Conservation (phyloP, 2,797 vertebrate genomes). For the Gambusia yucatana region DNA sequence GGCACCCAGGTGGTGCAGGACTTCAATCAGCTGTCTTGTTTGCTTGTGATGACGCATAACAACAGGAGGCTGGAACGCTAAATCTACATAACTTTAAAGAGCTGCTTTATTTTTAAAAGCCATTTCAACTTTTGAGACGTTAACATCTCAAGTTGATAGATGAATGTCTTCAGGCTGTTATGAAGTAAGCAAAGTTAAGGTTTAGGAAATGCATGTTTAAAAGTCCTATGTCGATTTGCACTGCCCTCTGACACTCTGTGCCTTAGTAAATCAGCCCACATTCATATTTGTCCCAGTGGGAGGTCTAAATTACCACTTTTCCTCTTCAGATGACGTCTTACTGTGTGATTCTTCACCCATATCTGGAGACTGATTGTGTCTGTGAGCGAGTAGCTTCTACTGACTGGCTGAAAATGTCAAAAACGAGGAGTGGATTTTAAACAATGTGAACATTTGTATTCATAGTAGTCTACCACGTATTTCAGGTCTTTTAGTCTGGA, state of each 20-base stretch:
- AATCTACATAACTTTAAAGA: not conserved
- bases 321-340: conserved; percentile 19
- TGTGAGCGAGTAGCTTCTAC: conserved; percentile 8
- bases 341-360: conserved; percentile 5
- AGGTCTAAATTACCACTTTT: conserved; percentile 30
- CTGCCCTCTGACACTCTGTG: not conserved
- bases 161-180: not conserved
- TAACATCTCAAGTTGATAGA: not conserved
- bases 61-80: not conserved
- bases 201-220: not conserved
- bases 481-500: conserved; percentile 17
- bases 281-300: conserved; percentile 7
- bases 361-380: conserved; percentile 18
- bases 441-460: conserved; percentile 44
- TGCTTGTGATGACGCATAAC: not conserved
- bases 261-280: conserved; percentile 10
- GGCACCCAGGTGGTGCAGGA: not conserved
- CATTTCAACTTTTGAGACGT: not conserved
- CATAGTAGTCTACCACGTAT: conserved; percentile 13
- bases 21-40: not conserved
- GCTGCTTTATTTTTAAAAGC: not conserved
- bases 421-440: conserved; percentile 18
- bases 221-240: not conserved
- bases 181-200: not conserved
- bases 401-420: conserved; percentile 20